Conservation (phyloP, 1,140 invertebrate species). For the Macrosteles quadrilineatus region DNA sequence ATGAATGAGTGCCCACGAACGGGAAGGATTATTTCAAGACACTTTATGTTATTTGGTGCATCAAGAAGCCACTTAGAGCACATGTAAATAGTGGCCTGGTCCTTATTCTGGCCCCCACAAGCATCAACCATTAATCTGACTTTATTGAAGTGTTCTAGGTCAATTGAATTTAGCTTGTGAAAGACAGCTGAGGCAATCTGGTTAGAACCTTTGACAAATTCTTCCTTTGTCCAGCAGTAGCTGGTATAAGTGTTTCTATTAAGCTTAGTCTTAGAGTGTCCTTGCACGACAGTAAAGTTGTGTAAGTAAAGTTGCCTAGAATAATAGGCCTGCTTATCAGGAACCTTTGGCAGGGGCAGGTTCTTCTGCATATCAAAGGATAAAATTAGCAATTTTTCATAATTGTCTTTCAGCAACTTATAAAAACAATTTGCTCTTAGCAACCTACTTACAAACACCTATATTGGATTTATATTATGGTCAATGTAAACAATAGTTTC, state of each 20-base stretch:
- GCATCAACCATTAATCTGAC: slow-evolving; percentile 19
- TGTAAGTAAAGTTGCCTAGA: no score
- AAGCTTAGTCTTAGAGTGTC: neutral
- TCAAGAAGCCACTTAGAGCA: slow-evolving; percentile 25
- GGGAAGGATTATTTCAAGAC: slow-evolving; percentile 11
- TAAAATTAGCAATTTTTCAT: no score
- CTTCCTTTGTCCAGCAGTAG: slow-evolving; percentile 11
- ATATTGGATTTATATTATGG: no score
- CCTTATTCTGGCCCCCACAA: slow-evolving; percentile 24
- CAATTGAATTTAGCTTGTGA: slow-evolving; percentile 17
- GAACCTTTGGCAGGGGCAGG: no score
- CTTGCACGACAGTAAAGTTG: slow-evolving; percentile 23
- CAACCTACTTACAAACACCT: no score
- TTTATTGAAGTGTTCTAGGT: slow-evolving; percentile 4
- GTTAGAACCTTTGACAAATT: slow-evolving; percentile 13
- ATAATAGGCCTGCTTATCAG: no score
- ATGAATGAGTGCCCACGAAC: neutral
- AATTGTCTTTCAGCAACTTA: no score
- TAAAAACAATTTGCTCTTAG: no score
- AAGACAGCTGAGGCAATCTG: slow-evolving; percentile 13
- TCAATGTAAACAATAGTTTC: no score
- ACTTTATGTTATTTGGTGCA: slow-evolving; percentile 1
- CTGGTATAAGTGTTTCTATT: neutral
- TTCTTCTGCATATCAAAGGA: no score
- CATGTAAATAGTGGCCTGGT: slow-evolving; percentile 8